Percentiles rank a stretch among this genome's conserved stretches.
These are phyloP conservation scores for Drosophila oshimai DNA, from an alignment of 1,140 invertebrate species.

Conservation along the genomic window DNA sequence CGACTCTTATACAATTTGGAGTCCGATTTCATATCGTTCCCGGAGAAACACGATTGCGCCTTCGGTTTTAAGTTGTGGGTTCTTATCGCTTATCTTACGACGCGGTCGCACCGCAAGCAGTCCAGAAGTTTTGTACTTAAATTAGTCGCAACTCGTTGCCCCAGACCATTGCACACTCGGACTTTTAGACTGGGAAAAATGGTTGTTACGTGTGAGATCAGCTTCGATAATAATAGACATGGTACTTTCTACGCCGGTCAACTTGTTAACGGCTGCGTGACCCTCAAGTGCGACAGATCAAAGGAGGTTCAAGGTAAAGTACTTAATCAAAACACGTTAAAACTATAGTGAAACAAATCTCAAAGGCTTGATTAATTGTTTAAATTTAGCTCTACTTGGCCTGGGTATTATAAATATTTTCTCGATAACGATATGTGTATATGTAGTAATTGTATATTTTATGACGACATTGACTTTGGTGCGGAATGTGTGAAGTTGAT, in stretches of 20 bases:
- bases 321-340: background rate
- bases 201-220: conserved; percentile 78
- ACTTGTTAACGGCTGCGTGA: conserved; percentile 83
- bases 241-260: conserved; percentile 84
- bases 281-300: conserved; percentile 82
- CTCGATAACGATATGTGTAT: conserved; percentile 45
- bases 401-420: conserved; percentile 51
- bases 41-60: conserved; percentile 4
- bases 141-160: conserved; percentile 55
- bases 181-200: conserved; percentile 31
- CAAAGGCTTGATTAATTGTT: background rate
- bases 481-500: conserved; percentile 30
- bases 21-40: conserved; percentile 39
- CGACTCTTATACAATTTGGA: conserved; percentile 23
- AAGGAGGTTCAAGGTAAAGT: conserved; percentile 84
- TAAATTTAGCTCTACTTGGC: conserved; percentile 10
- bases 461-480: conserved; percentile 64
- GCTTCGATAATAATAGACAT: conserved; percentile 83
- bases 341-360: background rate
- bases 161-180: conserved; percentile 12
- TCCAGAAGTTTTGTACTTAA: conserved; percentile 47
- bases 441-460: conserved; percentile 23
- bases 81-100: conserved; percentile 65
- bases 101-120: conserved; percentile 16
- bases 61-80: conserved; percentile 8